Conservation (phyloP, 1,140 invertebrate genomes). For the Drosophila yakuba region DNA sequence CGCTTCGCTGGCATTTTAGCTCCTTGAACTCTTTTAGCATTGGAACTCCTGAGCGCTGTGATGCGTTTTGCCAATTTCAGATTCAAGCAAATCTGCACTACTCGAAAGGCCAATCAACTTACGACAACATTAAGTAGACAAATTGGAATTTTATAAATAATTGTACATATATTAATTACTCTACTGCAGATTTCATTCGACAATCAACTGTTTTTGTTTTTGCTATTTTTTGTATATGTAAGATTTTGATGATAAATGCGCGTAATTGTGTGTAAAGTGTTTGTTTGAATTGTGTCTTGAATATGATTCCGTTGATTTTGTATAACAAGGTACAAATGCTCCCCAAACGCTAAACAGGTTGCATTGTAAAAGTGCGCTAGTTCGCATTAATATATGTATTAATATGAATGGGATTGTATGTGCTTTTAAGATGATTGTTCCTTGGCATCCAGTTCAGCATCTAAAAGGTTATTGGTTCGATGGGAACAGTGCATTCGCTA, state of each 20-base stretch:
- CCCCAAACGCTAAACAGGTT: conserved; percentile 70
- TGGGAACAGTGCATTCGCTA: conserved; percentile 91
- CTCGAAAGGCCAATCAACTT: conserved; percentile 24
- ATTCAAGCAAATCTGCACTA: conserved; percentile 22
- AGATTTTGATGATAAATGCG: conserved; percentile 42
- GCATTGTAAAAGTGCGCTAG: conserved; percentile 63
- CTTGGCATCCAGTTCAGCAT: conserved; percentile 28
- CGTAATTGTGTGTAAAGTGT: conserved; percentile 32
- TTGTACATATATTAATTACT: conserved; percentile 69
- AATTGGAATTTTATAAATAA: conserved; percentile 67
- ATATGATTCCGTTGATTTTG: conserved; percentile 27
- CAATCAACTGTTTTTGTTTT: conserved; percentile 47
- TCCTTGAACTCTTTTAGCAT: conserved; percentile 12
- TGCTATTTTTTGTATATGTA: conserved; percentile 22
- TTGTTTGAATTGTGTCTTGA: conserved; percentile 9
- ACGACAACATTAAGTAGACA: conserved; percentile 51
- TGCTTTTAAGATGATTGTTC: conserved; percentile 41
- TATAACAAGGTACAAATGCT: conserved; percentile 69
- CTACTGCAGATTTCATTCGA: conserved; percentile 77
- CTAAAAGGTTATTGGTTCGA: conserved; percentile 80
- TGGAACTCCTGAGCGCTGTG: conserved; percentile 40
- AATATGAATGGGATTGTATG: conserved; percentile 27
- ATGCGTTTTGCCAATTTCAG: conserved; percentile 1
- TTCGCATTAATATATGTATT: conserved; percentile 34
- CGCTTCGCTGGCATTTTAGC: conserved; percentile 14